phyloP scores from a whole-genome alignment of 2,888 invertebrate genomes.

The Leptura quadrifasciata region DNA sequence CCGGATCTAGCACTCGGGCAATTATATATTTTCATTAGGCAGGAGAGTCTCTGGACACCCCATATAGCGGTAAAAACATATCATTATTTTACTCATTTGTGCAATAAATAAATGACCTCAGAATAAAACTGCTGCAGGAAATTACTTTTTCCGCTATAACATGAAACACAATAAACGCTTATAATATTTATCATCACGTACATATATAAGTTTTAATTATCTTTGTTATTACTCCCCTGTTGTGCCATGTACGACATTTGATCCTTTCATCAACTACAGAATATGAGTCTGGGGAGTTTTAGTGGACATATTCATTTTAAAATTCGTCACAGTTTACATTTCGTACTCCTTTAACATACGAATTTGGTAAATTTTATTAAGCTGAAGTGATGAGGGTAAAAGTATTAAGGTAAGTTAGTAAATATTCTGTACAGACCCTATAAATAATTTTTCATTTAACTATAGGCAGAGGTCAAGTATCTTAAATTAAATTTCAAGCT shows the following conservation, averaged over 20 bases:
- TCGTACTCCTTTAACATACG: background rate
- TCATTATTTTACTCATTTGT: too few species aligned
- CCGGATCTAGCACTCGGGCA: too few species aligned
- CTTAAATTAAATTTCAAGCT: background rate
- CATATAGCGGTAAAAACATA: too few species aligned
- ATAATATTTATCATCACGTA: background rate
- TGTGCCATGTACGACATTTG: background rate
- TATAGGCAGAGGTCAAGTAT: background rate
- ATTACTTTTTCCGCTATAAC: too few species aligned
- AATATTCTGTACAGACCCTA: background rate
- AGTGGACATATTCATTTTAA: constrained; percentile 5
- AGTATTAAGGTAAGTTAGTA: constrained; percentile 9
- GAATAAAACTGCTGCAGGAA: too few species aligned
- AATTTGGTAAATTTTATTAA: background rate
- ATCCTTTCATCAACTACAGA: background rate
- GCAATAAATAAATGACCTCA: too few species aligned
- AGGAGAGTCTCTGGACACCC: background rate
- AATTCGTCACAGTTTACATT: background rate
- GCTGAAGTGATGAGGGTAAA: background rate
- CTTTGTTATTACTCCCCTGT: background rate
- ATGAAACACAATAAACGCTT: background rate
- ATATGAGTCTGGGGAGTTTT: background rate
- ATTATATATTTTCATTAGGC: background rate
- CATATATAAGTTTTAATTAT: constrained; percentile 5
- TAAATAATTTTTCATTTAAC: background rate